Base-by-base conservation (phyloP, 1,140 invertebrate genomes). In the Carcinoscorpius rotundicauda region DNA sequence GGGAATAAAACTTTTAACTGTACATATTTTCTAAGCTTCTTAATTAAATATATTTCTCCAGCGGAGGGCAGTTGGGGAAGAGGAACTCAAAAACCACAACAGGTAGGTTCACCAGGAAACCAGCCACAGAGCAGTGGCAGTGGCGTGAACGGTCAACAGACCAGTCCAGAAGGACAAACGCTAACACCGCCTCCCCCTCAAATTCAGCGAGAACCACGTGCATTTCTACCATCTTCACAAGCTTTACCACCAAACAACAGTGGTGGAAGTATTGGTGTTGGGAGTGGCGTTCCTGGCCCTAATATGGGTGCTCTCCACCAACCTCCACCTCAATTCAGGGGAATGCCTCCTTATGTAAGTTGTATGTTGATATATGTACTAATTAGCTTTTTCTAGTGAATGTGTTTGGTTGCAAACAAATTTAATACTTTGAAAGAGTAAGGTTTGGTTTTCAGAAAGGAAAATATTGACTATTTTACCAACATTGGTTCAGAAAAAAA, bases 31-130 rank as follows among this genome's bases (percentile, higher is more conserved):
- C 29, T 29, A 1, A 1, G 29, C 29, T 2, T 29, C 29, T 29
- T 29, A 29, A 29, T 29, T 29, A 29, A 29, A 29, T 29, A 2
- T 29, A 29, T 29, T 29, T 69, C 58, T 73, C 4, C 63, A 85
- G 83, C 84, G 70, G 87, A 90, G 82, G 87, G 86, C 77, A 88
- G 85, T 71, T 89, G 87, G 87, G 86, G 85, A 75, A 85, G 84
- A 78, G 84, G 83, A 77, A 86, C 70, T 58, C 60, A 29, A 29
- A 29, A 29, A 29, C 29, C 29, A 29, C 29, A 64, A 5, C 65
- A 65, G 61, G 64, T 66, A 62, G 64, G 52, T 52, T 53, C 52
- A 50, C 58, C 62, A 49, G 71, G 60, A 64, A 65, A 61, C 68
- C 71, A 66, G 66, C 67, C 49, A 72, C 67, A 61, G 71, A 72